Conservation (phyloP, 1,140 invertebrate genomes). For the Cydia splendana region DNA sequence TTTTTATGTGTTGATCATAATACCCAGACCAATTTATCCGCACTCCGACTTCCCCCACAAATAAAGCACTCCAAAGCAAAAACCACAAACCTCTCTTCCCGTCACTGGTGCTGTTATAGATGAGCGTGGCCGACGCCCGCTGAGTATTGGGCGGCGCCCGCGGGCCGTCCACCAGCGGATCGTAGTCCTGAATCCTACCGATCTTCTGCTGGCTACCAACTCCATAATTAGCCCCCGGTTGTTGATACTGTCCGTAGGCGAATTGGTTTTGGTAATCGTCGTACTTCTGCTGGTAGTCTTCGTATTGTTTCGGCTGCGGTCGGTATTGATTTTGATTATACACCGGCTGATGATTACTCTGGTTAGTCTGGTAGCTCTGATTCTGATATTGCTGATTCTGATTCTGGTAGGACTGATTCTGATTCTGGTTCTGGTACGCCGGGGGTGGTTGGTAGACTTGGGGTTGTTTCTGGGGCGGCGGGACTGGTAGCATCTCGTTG, state of each 20-base stretch:
- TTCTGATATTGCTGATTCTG: conserved; percentile 42
- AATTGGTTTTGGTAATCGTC: conserved; percentile 56
- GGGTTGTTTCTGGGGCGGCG: conserved; percentile 63
- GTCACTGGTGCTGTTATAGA: conserved; percentile 85
- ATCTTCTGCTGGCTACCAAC: conserved; percentile 65
- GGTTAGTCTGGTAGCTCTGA: too few species aligned
- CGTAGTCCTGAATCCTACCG: conserved; percentile 90
- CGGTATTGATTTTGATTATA: conserved; percentile 18
- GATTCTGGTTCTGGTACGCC: conserved; percentile 39
- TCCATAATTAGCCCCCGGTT: conserved; percentile 48
- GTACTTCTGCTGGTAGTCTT: conserved; percentile 60
- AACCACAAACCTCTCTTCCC: conserved; percentile 63
- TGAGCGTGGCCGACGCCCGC: conserved; percentile 87
- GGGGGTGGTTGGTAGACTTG: conserved; percentile 67
- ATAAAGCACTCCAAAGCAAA: conserved; percentile 19
- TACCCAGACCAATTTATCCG: not conserved
- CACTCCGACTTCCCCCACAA: not conserved
- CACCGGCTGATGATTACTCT: conserved; percentile 2
- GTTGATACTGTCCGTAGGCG: conserved; percentile 67
- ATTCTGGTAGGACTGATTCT: conserved; percentile 43
- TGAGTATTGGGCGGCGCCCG: conserved; percentile 87
- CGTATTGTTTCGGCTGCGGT: conserved; percentile 46
- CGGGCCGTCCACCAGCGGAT: conserved; percentile 86
- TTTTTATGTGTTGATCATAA: too few species aligned
- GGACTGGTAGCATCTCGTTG: conserved; percentile 68